These are phyloP conservation scores for Eudyptes chrysolophus DNA, from an alignment of 2,113 vertebrate species.

Conservation along the genomic window DNA sequence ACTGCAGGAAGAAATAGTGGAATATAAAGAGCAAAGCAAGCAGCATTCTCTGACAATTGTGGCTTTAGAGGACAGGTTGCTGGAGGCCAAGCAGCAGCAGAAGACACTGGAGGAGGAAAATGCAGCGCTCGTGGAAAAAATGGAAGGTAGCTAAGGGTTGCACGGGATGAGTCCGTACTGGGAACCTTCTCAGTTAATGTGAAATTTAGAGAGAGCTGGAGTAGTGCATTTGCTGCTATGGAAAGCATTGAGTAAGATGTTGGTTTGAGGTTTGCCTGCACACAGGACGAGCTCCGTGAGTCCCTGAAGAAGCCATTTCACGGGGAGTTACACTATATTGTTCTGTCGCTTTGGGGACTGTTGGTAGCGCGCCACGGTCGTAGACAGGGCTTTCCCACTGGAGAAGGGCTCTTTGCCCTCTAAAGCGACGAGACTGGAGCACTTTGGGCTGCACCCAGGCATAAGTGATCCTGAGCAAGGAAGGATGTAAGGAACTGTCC, in stretches of 20 bases:
- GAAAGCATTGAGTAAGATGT: fast-evolving
- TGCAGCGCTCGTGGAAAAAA: background rate
- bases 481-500: background rate
- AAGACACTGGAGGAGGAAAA: slow-evolving; percentile 63
- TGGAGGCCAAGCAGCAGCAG: slow-evolving; percentile 28
- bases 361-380: fast-evolving
- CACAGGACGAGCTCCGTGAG: fast-evolving
- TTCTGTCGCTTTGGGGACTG: background rate
- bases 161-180: background rate
- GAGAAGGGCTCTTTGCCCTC: background rate
- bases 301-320: background rate
- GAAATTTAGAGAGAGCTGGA: background rate
- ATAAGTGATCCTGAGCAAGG: background rate
- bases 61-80: slow-evolving; percentile 71
- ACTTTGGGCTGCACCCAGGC: background rate
- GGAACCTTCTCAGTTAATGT: fast-evolving
- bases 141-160: slow-evolving; percentile 58
- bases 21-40: slow-evolving; percentile 79
- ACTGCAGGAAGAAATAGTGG: slow-evolving; percentile 45
- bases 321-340: too few relatives aligned
- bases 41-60: slow-evolving; percentile 82
- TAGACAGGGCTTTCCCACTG: background rate
- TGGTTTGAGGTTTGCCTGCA: background rate
- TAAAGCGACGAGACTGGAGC: fast-evolving
- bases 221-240: fast-evolving